These are phyloP conservation scores for Crocuta crocuta DNA, from an alignment of 2,113 vertebrate species.

Conservation along the genomic window DNA sequence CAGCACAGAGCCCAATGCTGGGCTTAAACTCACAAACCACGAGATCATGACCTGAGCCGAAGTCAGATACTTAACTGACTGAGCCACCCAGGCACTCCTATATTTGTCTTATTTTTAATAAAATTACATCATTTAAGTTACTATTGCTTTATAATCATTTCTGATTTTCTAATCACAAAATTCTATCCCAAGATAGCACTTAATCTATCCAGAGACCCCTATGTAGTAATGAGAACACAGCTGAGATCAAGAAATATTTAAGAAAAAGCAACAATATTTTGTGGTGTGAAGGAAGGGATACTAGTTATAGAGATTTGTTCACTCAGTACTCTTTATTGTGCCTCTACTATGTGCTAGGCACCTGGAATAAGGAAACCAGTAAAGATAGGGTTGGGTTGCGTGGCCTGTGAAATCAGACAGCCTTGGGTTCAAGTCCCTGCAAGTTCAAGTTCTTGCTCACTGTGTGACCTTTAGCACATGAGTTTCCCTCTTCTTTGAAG, in stretches of 20 bases:
- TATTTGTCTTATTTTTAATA: neutral
- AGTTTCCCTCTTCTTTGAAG: neutral
- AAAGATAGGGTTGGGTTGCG: neutral
- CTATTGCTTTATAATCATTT: neutral
- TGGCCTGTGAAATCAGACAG: neutral
- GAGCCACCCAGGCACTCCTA: neutral
- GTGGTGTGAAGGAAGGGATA: neutral
- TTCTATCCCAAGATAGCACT: neutral
- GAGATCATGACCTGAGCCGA: too few relatives aligned
- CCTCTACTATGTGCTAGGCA: neutral
- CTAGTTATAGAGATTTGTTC: neutral
- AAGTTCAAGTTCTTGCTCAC: neutral
- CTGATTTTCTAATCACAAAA: neutral
- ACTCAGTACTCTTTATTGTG: neutral
- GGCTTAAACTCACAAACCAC: too few relatives aligned
- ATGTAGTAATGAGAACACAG: neutral
- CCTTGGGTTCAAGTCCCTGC: neutral
- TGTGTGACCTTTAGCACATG: neutral
- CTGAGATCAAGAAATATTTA: neutral
- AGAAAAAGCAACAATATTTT: neutral
- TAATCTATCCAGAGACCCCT: neutral
- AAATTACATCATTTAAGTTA: neutral
- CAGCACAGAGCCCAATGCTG: too few relatives aligned
- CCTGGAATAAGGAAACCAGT: neutral
- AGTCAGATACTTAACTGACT: too few relatives aligned